Evolutionary conservation across 2,113 vertebrate genomes (phyloP).

Genomic region (Laticauda laticaudata): DNA sequence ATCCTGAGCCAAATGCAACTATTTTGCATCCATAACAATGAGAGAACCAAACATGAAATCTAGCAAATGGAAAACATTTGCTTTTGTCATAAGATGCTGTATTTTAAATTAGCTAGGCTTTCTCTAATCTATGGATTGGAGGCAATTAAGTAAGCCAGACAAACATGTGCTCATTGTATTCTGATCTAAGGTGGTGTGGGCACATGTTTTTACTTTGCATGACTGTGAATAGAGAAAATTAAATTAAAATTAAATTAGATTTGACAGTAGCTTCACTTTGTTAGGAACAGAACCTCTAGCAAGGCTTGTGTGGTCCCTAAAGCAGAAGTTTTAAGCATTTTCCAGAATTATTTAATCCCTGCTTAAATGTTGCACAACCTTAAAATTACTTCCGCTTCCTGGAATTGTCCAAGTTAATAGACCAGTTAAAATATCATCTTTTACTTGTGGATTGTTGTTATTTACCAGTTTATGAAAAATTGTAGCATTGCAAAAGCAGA

Average conservation of each 20-base stretch:
- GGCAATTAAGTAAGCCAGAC: constrained; percentile 28
- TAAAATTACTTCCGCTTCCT: constrained; percentile 20
- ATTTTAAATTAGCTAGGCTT: constrained; percentile 20
- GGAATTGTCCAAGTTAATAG: background rate
- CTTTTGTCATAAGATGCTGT: background rate
- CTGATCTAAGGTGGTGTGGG: background rate
- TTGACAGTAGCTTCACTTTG: constrained; percentile 28
- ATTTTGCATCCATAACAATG: constrained; percentile 4
- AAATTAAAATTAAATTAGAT: constrained; percentile 34
- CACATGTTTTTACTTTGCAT: constrained; percentile 23
- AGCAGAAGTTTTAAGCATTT: constrained; percentile 19
- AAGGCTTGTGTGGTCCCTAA: constrained; percentile 27
- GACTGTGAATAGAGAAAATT: constrained; percentile 24
- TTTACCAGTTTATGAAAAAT: background rate
- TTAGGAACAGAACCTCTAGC: background rate
- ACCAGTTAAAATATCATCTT: background rate
- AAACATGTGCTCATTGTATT: constrained; percentile 9
- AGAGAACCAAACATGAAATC: constrained; percentile 4
- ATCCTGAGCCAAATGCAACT: constrained; percentile 3
- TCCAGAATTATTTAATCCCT: constrained; percentile 1
- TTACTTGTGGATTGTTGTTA: background rate
- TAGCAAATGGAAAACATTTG: constrained; percentile 38
- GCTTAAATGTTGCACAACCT: constrained; percentile 8
- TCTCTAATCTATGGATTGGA: constrained; percentile 3
- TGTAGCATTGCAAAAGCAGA: background rate